Evolutionary conservation across 2,113 vertebrate species (phyloP).

Genomic region (Climacteris rufus): DNA sequence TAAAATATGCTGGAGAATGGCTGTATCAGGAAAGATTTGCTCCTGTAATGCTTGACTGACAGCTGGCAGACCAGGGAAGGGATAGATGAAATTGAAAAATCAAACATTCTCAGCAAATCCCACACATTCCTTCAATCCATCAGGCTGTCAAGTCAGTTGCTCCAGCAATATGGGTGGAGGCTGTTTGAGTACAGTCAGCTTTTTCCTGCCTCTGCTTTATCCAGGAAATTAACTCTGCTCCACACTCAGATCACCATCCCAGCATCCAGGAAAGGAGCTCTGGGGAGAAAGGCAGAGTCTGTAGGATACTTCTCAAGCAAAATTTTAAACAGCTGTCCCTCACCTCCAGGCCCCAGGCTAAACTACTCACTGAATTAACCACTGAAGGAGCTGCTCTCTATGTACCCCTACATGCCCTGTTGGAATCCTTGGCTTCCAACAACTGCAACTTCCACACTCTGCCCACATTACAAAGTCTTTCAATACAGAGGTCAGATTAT

Average conservation of each 20-base stretch:
- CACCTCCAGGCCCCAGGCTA: background rate
- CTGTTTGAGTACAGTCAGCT: background rate
- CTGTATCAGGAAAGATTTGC: background rate
- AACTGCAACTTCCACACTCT: background rate
- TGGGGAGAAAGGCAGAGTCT: background rate
- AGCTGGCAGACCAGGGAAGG: background rate
- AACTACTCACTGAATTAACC: background rate
- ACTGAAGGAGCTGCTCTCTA: background rate
- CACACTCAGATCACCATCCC: background rate
- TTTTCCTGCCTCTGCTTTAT: background rate
- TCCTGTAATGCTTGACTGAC: background rate
- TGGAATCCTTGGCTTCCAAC: background rate
- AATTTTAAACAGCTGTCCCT: background rate
- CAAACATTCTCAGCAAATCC: conserved; percentile 12
- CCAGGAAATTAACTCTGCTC: background rate
- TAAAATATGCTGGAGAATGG: background rate
- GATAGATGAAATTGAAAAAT: background rate
- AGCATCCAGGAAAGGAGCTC: background rate
- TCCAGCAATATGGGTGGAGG: fast-evolving
- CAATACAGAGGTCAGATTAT: background rate
- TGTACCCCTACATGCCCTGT: background rate
- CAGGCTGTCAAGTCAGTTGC: background rate
- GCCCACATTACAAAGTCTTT: background rate
- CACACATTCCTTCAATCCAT: background rate
- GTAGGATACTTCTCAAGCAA: background rate